Evolutionary conservation across 2,888 invertebrate species (phyloP).

Genomic region (Synanthedon myopaeformis): DNA sequence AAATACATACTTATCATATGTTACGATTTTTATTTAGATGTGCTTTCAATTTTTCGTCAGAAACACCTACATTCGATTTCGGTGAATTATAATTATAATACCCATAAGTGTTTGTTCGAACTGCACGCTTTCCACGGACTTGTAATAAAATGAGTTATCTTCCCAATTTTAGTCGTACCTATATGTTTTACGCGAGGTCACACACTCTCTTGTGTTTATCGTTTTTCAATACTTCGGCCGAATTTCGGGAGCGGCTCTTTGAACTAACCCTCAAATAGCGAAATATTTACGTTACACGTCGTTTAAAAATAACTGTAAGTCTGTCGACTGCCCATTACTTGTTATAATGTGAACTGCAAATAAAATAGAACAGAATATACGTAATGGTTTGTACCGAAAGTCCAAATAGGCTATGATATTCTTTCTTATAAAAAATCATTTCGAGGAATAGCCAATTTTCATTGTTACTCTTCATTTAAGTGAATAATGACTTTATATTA

Average conservation of each 20-base stretch:
- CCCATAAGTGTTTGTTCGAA: too few relatives aligned
- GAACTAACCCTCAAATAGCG: constrained; percentile 43
- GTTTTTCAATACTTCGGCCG: constrained; percentile 41
- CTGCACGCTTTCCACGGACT: too few relatives aligned
- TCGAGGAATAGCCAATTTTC: too few relatives aligned
- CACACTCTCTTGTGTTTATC: constrained; percentile 37
- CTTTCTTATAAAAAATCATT: too few relatives aligned
- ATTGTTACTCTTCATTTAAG: too few relatives aligned
- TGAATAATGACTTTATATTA: too few relatives aligned
- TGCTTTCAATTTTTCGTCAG: too few relatives aligned
- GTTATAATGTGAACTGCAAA: constrained; percentile 37
- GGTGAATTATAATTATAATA: too few relatives aligned
- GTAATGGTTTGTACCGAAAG: not conserved
- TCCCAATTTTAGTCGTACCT: constrained; percentile 5
- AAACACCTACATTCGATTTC: too few relatives aligned
- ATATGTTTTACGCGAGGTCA: constrained; percentile 30
- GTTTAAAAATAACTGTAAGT: constrained; percentile 45
- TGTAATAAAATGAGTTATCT: not conserved
- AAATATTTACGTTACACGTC: constrained; percentile 49
- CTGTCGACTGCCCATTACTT: constrained; percentile 53
- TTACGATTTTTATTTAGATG: too few relatives aligned
- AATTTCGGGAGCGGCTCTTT: constrained; percentile 43
- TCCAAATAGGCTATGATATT: not conserved
- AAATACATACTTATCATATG: too few relatives aligned
- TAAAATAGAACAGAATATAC: constrained; percentile 39